These are phyloP conservation scores for Eulacestoma nigropectus DNA, from an alignment of 2,113 vertebrate species.

Conservation along the genomic window DNA sequence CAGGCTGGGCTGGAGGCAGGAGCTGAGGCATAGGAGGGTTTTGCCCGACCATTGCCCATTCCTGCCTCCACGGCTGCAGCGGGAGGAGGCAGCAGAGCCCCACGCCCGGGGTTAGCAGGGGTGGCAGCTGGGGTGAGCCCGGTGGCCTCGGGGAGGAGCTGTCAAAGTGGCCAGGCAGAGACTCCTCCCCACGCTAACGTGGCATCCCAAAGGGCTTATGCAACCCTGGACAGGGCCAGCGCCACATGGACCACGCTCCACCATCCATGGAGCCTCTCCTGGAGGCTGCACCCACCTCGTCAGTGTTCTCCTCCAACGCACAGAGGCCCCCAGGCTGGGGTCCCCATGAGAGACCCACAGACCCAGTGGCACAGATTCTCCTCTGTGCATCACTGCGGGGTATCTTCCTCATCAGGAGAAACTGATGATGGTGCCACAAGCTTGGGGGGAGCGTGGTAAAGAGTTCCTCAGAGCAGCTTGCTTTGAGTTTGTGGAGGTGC, in stretches of 20 bases:
- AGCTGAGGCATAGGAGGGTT: rapidly evolving
- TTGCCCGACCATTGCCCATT: not conserved
- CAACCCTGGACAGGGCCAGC: not conserved
- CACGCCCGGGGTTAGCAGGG: rapidly evolving
- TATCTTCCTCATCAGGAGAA: not conserved
- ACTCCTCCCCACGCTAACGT: conserved; percentile 62
- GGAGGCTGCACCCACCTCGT: not conserved
- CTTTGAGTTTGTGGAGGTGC: not conserved
- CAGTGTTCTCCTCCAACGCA: not conserved
- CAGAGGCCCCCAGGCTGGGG: not conserved
- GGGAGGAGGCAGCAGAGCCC: not conserved
- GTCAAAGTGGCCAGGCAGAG: not conserved
- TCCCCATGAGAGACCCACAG: not conserved
- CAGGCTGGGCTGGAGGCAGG: not conserved
- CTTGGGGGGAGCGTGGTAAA: rapidly evolving
- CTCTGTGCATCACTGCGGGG: rapidly evolving
- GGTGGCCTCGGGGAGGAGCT: not conserved
- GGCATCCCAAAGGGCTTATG: conserved; percentile 46
- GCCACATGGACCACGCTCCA: not conserved
- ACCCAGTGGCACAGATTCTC: not conserved
- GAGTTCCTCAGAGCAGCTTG: not conserved
- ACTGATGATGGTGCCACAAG: not conserved
- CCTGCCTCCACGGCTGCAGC: not conserved
- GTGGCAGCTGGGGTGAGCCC: not conserved
- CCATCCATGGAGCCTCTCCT: not conserved